Conservation (phyloP, 2,797 vertebrate species). For the Podarcis lilfordi region DNA sequence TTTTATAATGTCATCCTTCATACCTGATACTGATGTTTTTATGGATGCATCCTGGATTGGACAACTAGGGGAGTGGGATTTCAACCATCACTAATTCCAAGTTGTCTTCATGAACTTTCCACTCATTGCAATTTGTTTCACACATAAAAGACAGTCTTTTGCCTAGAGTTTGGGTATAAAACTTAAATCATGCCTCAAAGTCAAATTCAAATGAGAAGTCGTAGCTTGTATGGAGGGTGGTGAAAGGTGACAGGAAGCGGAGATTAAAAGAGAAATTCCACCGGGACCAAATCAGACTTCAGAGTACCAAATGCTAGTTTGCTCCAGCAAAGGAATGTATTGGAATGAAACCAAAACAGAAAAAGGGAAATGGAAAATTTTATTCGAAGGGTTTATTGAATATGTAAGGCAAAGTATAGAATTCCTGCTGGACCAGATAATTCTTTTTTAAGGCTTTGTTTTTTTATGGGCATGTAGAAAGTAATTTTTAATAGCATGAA, state of each 20-base stretch:
- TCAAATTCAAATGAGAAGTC: slow-evolving; percentile 47
- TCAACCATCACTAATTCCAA: not conserved
- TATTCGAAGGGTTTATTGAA: not conserved
- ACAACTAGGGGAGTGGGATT: not conserved
- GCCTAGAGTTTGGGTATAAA: slow-evolving; percentile 12
- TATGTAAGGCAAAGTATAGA: slow-evolving; percentile 3
- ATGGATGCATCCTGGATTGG: not conserved
- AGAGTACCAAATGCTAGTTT: slow-evolving; percentile 40
- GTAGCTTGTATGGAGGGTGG: slow-evolving; percentile 18
- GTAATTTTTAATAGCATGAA: not conserved
- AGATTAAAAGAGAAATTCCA: slow-evolving; percentile 40
- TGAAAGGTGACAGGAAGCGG: not conserved
- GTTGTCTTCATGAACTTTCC: not conserved
- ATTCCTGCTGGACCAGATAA: not conserved
- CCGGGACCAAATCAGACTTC: slow-evolving; percentile 17
- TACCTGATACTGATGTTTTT: not conserved
- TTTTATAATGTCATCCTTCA: not conserved
- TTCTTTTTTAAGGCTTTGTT: not conserved
- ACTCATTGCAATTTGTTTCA: not conserved
- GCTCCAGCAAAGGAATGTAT: not conserved
- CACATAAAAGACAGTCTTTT: not conserved
- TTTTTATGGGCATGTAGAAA: slow-evolving; percentile 11
- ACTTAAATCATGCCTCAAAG: not conserved
- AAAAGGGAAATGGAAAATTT: slow-evolving; percentile 17
- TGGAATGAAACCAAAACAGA: not conserved